Base-by-base conservation (phyloP, 2,888 invertebrate genomes). In the Erannis defoliaria region DNA sequence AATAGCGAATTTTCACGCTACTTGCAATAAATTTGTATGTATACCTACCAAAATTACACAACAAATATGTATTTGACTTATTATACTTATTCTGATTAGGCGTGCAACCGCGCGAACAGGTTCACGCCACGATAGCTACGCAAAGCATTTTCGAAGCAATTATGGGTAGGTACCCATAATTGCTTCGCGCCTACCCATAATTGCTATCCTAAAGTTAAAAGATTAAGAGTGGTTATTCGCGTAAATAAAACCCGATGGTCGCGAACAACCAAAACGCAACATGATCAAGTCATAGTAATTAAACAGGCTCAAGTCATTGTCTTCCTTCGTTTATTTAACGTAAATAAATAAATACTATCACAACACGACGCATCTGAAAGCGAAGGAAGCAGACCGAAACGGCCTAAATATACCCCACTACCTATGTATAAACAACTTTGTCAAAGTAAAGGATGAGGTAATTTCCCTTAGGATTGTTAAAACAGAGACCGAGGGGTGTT, bases 381-480 rank as follows among this genome's bases (percentile, higher is more conserved):
- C 70, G 66, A 75, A 77, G 80, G 77, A 78, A 86, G 80, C 82
- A 77, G 81, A 85, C 80, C 82, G 81, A 78, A 82, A 77, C 85
- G 88, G 79, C 86, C 89, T 86, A 90, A 88, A 88, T 88, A 89
- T 85, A 87, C 80, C 80, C 48, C 29, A 62, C 54, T 53, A 46
- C 42, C 43, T 46, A 48, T 48, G 42, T 16, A 48, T 33, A 16
- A 76, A 81, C 76, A 70, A 88, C 88, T 85, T 82, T 90, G 84
- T 87, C 89, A 74, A 77, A 70, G 66, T 73, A 70, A 74, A 74
- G 73, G 71, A 68, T 66, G 70, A 64, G 65, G 62, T 71, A 66
- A 72, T 73, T 71, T 75, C 74, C 76, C 75, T 77, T 73, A 80
- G 78, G 77, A 73, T 72, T 69, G 71, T 55, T 61, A 69, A 73